Evolutionary conservation across 2,888 invertebrate genomes (phyloP).

Genomic region (Agriotes lineatus): DNA sequence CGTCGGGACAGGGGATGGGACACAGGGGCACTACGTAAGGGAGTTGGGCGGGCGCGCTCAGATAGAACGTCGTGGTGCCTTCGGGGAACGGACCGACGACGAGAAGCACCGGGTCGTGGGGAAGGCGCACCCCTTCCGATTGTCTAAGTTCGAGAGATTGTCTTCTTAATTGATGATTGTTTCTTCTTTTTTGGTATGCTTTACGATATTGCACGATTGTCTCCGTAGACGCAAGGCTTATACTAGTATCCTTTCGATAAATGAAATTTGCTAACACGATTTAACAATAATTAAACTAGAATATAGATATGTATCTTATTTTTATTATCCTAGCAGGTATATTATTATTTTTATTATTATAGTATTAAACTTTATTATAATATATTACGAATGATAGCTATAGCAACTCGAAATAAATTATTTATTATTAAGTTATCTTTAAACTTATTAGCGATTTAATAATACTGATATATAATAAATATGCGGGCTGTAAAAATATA

Average conservation of each 20-base stretch:
- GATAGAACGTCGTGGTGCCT: constrained; percentile 67
- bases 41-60: constrained; percentile 66
- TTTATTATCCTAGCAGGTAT: constrained; percentile 51
- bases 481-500: constrained; percentile 20
- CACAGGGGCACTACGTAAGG: constrained; percentile 67
- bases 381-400: constrained; percentile 13
- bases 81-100: constrained; percentile 45
- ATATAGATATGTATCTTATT: constrained; percentile 51
- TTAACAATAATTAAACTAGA: constrained; percentile 36
- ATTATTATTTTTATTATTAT: constrained; percentile 32
- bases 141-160: constrained; percentile 43
- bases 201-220: constrained; percentile 63
- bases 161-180: constrained; percentile 49
- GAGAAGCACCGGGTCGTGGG: constrained; percentile 35
- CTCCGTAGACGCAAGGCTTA: constrained; percentile 47
- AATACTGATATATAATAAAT: constrained; percentile 37
- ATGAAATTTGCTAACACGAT: constrained; percentile 29
- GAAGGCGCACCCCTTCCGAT: constrained; percentile 27
- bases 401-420: constrained; percentile 13
- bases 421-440: constrained; percentile 2
- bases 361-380: constrained; percentile 11
- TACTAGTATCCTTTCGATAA: constrained; percentile 39
- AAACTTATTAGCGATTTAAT: constrained; percentile 37
- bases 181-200: constrained; percentile 56
- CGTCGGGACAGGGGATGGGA: constrained; percentile 63